A percentile compares a stretch with the other conserved stretches of the same genome.
Conservation (phyloP, 2,113 vertebrate genomes). For the Aptenodytes patagonicus region DNA sequence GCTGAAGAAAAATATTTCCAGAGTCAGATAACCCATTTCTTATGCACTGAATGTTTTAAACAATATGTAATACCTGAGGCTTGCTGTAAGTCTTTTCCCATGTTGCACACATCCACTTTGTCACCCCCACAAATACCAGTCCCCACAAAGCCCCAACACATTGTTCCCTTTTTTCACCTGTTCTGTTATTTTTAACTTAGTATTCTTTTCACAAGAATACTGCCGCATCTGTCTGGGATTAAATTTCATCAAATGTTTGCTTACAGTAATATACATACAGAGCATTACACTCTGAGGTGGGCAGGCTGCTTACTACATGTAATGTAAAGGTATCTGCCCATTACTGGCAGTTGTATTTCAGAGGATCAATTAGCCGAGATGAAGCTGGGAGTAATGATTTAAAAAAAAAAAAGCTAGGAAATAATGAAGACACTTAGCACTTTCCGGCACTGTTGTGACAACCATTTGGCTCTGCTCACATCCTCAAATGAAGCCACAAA, state of each 20-base stretch:
- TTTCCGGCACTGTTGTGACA: background rate
- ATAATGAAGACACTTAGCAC: background rate
- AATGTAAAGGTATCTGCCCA: background rate
- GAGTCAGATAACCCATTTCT: background rate
- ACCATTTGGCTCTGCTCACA: background rate
- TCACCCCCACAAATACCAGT: background rate
- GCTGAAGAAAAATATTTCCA: background rate
- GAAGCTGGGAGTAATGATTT: background rate
- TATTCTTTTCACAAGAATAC: background rate
- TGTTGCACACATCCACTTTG: background rate
- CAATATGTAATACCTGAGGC: background rate
- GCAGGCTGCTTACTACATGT: background rate
- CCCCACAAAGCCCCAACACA: background rate
- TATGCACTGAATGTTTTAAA: background rate
- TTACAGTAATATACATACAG: background rate
- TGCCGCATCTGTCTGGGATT: background rate
- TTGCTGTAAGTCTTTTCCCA: background rate
- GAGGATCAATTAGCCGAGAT: background rate
- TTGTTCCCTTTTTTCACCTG: background rate
- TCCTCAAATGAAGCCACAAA: background rate
- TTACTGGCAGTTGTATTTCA: background rate
- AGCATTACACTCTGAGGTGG: background rate
- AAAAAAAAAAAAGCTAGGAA: background rate
- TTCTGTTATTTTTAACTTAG: background rate
- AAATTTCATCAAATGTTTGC: background rate